phyloP scores from a whole-genome alignment of 2,113 vertebrate genomes.

The Urocolius indicus region DNA sequence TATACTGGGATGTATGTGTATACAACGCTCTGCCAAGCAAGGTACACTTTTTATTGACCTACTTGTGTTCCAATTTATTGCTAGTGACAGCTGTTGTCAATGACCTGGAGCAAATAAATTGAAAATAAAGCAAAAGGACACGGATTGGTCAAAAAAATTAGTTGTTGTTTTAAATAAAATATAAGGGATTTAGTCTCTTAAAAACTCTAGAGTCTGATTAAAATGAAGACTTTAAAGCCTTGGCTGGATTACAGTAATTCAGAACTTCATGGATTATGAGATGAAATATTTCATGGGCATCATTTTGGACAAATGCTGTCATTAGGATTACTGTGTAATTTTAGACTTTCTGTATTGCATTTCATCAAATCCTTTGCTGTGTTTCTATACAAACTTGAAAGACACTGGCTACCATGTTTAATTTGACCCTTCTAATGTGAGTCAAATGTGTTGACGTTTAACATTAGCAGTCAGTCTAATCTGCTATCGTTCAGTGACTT shows the following conservation, averaged over 20 bases:
- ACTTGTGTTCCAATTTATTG: conserved; percentile 55
- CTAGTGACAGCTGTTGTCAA: conserved; percentile 58
- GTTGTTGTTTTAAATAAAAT: conserved; percentile 42
- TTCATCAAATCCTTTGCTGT: conserved; percentile 35
- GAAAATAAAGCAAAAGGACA: conserved; percentile 14
- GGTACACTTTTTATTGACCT: conserved; percentile 54
- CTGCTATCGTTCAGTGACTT: conserved; percentile 19
- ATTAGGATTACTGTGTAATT: conserved; percentile 49
- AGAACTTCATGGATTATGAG: conserved; percentile 41
- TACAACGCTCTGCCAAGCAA: conserved; percentile 22
- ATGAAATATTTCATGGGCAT: conserved; percentile 36
- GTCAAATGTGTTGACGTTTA: conserved; percentile 42
- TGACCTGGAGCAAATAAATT: conserved; percentile 49
- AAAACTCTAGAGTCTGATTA: conserved; percentile 40
- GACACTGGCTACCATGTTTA: conserved; percentile 37
- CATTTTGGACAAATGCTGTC: conserved; percentile 14
- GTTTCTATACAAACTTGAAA: conserved; percentile 1
- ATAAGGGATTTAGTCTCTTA: conserved; percentile 38
- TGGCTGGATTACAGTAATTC: conserved; percentile 50
- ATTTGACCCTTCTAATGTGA: conserved; percentile 18
- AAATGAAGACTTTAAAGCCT: conserved; percentile 50
- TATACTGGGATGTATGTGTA: not conserved
- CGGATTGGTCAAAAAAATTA: conserved; percentile 40
- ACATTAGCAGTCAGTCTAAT: conserved; percentile 48
- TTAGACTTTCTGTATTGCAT: not conserved